phyloP scores from a whole-genome alignment of 2,888 invertebrate species.

The Plagodis dolabraria region DNA sequence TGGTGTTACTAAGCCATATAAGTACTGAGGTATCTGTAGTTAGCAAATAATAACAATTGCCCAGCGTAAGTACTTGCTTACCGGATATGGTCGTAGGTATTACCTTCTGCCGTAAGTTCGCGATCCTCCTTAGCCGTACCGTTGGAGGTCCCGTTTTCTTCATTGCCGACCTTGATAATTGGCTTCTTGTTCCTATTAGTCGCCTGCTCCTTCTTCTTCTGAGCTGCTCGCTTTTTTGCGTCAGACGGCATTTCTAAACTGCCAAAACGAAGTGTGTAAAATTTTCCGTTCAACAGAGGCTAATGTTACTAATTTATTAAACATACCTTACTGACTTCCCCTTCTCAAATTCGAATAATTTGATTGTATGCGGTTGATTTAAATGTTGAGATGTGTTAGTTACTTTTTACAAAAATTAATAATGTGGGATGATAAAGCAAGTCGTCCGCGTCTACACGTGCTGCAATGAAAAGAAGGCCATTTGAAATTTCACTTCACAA shows the following conservation, averaged over 20 bases:
- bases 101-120: slow-evolving; percentile 90
- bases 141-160: slow-evolving; percentile 82
- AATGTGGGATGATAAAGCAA: slow-evolving; percentile 60
- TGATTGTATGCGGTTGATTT: slow-evolving; percentile 3
- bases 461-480: slow-evolving; percentile 72
- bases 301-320: too few species aligned
- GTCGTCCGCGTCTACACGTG: slow-evolving; percentile 81
- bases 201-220: slow-evolving; percentile 98
- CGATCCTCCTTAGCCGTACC: slow-evolving; percentile 78
- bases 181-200: slow-evolving; percentile 87
- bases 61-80: background rate
- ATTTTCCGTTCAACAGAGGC: slow-evolving; percentile 17
- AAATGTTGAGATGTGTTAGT: slow-evolving; percentile 1
- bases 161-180: slow-evolving; percentile 77
- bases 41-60: too few species aligned
- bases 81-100: slow-evolving; percentile 9
- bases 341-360: slow-evolving; percentile 3
- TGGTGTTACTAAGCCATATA: too few species aligned
- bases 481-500: slow-evolving; percentile 11
- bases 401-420: slow-evolving; percentile 57
- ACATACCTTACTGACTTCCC: background rate
- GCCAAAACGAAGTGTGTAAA: slow-evolving; percentile 39
- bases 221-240: slow-evolving; percentile 98
- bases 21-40: too few species aligned
- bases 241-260: slow-evolving; percentile 95